Evolutionary conservation across 30 jellyfish, hydroid and myxozoan genomes (phyloP), one percentile per base, ranked within the genome.

Genomic region (Mastigias papua): DNA sequence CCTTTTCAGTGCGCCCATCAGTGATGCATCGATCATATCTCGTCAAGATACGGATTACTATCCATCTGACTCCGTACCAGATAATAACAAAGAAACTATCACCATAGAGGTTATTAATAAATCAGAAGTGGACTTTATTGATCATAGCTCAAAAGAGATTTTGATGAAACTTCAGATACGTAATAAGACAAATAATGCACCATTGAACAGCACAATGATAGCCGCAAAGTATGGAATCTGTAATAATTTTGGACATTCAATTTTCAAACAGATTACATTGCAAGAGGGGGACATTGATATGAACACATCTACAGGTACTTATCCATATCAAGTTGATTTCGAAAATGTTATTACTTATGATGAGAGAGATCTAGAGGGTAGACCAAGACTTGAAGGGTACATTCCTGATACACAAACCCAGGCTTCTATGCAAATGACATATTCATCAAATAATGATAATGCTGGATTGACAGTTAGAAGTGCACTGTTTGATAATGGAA

Each of bases 231-330:
- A 65, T 20, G 76, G 35, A 0, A 25, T 65, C 10, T 65, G 76
- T 34, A 65, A 65, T 20, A 25, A 25, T 20, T 65, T 65, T 25
- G 76, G 35, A 2, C 76, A 65, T 11, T 13, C 35, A 25, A 65
- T 65, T 20, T n/a, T 65, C 19, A 65, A 65, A 21, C 76, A 65
- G 9, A 35, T 65, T 5, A 65, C 76, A 20, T 20, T 65, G 76
- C 76, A 65, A 16, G 76, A 65, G 51, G 76, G 76, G 1, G 76
- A 65, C 16, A 65, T 5, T 1, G 76, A 65, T 1, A 65, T 65
- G 76, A 65, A 65, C 20, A 9, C 21, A 4, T 65, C 76, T 0
- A 65, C 76, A 4, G 76, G 76, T 11, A 65, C 76, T 2, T 65
- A 65, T 2, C 76, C 76, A 2, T 65, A 65, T 23, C 76, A 65